Percentiles rank a stretch among this genome's conserved stretches.
phyloP scores from a whole-genome alignment of 2,113 vertebrate species.

The Chaetura pelagica region DNA sequence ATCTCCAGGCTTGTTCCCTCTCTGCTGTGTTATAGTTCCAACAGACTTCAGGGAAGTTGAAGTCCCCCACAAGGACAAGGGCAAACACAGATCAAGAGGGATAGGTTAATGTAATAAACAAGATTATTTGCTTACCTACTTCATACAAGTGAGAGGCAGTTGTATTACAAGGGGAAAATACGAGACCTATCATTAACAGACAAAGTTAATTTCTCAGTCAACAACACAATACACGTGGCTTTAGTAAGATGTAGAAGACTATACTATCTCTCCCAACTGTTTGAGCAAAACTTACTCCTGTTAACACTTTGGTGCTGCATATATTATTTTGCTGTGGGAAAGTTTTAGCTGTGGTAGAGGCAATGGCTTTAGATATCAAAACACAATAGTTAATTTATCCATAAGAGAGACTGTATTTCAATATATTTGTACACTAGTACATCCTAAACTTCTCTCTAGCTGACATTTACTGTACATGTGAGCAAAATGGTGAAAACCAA shows the following conservation, averaged over 20 bases:
- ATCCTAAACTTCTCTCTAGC: background rate
- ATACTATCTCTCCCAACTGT: background rate
- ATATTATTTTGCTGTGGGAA: background rate
- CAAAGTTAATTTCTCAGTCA: background rate
- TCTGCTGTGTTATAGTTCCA: too few species aligned
- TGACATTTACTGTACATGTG: background rate
- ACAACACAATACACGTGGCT: fast-evolving
- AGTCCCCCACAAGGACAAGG: too few species aligned
- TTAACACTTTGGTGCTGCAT: background rate
- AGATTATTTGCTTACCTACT: constrained; percentile 6
- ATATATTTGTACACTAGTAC: background rate
- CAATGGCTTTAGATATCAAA: background rate
- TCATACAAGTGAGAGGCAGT: background rate
- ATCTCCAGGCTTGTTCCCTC: too few species aligned
- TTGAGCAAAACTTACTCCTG: background rate
- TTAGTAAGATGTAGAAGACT: background rate
- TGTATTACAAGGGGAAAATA: background rate
- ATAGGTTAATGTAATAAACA: background rate
- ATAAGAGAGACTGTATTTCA: background rate
- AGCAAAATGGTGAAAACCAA: background rate
- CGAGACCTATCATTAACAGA: background rate
- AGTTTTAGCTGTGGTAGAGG: background rate
- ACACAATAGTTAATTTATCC: background rate
- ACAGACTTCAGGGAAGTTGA: too few species aligned
- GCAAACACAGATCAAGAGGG: background rate